phyloP scores from a whole-genome alignment of 2,888 invertebrate species.

The Scaptomyza parva region DNA sequence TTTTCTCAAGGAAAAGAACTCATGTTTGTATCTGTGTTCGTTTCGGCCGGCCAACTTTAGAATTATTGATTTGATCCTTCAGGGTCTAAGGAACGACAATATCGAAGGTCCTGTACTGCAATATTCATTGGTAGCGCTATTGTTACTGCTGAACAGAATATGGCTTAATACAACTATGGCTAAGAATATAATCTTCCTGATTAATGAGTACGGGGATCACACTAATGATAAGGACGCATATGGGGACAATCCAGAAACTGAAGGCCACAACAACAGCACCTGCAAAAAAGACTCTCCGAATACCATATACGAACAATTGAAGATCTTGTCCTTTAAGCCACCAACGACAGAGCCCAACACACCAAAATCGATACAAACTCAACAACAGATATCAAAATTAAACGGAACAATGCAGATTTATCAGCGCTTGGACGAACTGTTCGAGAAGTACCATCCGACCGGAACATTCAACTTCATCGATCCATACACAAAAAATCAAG shows the following conservation, averaged over 20 bases:
- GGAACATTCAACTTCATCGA: conserved; percentile 65
- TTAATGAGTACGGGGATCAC: conserved; percentile 33
- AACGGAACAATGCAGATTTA: not conserved
- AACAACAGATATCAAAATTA: not conserved
- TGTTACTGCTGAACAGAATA: conserved; percentile 71
- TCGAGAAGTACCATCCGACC: conserved; percentile 62
- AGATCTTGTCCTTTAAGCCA: not conserved
- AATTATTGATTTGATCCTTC: conserved; percentile 58
- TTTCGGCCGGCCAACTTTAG: conserved; percentile 40
- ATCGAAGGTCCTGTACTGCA: conserved; percentile 53
- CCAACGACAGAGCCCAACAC: not conserved
- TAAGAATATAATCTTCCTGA: conserved; percentile 23
- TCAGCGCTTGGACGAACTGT: conserved; percentile 59
- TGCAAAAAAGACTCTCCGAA: conserved; percentile 16
- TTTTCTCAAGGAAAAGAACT: conserved; percentile 68
- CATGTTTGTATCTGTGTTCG: conserved; percentile 61
- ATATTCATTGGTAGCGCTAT: conserved; percentile 58
- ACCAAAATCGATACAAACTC: not conserved
- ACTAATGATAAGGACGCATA: not conserved
- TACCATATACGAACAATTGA: not conserved
- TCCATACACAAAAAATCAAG: conserved; percentile 51
- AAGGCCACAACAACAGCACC: conserved; percentile 4
- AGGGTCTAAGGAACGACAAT: conserved; percentile 46
- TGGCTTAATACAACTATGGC: not conserved
- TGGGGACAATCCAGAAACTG: not conserved